phyloP scores from a whole-genome alignment of 2,888 invertebrate genomes.

The Idaea aversata region DNA sequence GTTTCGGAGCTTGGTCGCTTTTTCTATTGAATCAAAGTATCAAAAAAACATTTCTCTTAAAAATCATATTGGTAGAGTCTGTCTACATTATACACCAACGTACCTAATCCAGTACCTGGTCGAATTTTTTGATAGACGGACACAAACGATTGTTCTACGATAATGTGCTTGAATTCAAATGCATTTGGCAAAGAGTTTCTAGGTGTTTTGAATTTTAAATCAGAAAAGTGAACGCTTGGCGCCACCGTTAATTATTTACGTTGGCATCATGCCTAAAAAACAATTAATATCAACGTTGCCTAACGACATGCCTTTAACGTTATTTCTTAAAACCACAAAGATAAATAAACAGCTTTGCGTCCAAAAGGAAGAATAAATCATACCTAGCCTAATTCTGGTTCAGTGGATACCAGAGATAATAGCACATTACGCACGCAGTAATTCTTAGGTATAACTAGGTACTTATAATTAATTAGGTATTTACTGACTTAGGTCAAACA shows the following conservation, averaged over 20 bases:
- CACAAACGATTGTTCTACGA: too few species aligned
- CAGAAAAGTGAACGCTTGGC: slow-evolving; percentile 26
- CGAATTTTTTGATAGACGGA: too few species aligned
- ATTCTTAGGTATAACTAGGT: not conserved
- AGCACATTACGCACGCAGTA: not conserved
- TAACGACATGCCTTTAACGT: slow-evolving; percentile 5
- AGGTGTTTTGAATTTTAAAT: slow-evolving; percentile 26
- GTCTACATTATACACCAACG: too few species aligned
- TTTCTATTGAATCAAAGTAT: too few species aligned
- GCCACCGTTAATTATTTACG: slow-evolving; percentile 30
- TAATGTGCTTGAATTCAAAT: slow-evolving; percentile 9
- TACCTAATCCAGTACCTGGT: too few species aligned
- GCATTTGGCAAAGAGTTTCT: slow-evolving; percentile 13
- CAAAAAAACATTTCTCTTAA: too few species aligned
- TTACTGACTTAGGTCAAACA: too few species aligned
- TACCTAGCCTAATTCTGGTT: not conserved
- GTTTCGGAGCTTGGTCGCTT: too few species aligned
- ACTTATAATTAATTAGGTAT: not conserved
- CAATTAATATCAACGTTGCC: slow-evolving; percentile 22
- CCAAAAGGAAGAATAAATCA: not conserved
- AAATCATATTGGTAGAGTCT: too few species aligned
- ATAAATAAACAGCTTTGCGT: not conserved
- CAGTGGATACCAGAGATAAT: not conserved
- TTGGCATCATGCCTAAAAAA: slow-evolving; percentile 40
- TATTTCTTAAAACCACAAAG: slow-evolving; percentile 1